Evolutionary conservation across 2,888 invertebrate species (phyloP).

Genomic region (Dioctria rufipes): DNA sequence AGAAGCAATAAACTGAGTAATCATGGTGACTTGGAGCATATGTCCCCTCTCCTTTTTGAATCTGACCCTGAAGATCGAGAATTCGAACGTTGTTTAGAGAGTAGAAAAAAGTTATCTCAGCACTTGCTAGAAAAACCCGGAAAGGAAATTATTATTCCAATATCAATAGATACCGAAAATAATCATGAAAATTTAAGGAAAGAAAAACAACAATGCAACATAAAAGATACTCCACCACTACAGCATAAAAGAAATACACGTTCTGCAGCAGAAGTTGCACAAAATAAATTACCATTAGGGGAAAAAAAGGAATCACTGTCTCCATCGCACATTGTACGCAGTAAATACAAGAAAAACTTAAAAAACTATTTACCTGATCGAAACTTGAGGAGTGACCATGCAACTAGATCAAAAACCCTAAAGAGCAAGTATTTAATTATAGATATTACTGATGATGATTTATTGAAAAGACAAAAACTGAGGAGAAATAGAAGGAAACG

Average conservation of each 20-base stretch:
- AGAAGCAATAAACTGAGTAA: conserved; percentile 56
- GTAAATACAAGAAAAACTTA: no score
- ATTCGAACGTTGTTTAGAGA: background rate
- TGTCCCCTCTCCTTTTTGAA: conserved; percentile 68
- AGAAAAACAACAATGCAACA: no score
- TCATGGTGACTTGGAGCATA: conserved; percentile 63
- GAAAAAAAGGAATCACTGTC: background rate
- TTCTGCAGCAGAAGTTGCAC: no score
- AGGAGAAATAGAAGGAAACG: background rate
- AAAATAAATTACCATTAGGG: background rate
- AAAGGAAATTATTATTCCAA: background rate
- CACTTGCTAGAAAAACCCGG: background rate
- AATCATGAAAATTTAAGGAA: background rate
- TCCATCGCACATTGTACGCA: no score
- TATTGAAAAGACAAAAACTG: background rate
- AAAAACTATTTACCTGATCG: conserved; percentile 43
- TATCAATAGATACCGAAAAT: background rate
- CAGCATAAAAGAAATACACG: background rate
- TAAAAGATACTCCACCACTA: background rate
- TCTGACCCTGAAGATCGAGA: conserved; percentile 66
- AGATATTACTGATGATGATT: conserved; percentile 39
- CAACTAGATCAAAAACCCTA: conserved; percentile 55
- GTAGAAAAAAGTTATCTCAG: background rate
- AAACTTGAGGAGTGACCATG: conserved; percentile 51
- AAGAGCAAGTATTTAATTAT: conserved; percentile 58